Percentiles rank a stretch among this genome's conserved stretches.
phyloP scores from a whole-genome alignment of 2,113 vertebrate species.

The Aramus guarauna region DNA sequence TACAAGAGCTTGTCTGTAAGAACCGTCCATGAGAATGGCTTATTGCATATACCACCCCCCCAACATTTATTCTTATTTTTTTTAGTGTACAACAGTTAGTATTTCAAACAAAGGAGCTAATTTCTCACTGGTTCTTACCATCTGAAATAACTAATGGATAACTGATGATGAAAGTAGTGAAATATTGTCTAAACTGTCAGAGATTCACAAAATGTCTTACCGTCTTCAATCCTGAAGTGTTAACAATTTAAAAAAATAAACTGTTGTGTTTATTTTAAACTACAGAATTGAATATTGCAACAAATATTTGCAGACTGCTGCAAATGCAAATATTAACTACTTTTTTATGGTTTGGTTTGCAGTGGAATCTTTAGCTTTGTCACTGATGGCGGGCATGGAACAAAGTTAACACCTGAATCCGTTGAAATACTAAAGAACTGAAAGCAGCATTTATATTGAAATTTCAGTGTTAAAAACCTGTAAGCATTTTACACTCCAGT shows the following conservation, averaged over 20 bases:
- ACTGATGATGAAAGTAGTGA: background rate
- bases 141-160: background rate
- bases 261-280: background rate
- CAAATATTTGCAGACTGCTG: background rate
- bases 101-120: background rate
- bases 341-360: conserved; percentile 37
- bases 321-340: background rate
- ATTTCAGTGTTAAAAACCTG: background rate
- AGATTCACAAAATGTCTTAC: background rate
- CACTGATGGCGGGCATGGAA: conserved; percentile 96
- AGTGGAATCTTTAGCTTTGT: conserved; percentile 97
- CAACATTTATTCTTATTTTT: rapidly evolving
- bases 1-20: background rate
- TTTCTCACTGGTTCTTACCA: background rate
- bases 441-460: background rate
- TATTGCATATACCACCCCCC: background rate
- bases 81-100: background rate
- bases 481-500: background rate
- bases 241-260: background rate
- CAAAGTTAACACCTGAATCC: conserved; percentile 73
- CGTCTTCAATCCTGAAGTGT: background rate
- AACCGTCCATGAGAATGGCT: background rate
- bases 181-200: background rate
- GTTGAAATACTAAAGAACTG: background rate
- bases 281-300: background rate